These are phyloP conservation scores for Anser brachyrhynchus DNA, from an alignment of 2,113 vertebrate species.

Conservation along the genomic window DNA sequence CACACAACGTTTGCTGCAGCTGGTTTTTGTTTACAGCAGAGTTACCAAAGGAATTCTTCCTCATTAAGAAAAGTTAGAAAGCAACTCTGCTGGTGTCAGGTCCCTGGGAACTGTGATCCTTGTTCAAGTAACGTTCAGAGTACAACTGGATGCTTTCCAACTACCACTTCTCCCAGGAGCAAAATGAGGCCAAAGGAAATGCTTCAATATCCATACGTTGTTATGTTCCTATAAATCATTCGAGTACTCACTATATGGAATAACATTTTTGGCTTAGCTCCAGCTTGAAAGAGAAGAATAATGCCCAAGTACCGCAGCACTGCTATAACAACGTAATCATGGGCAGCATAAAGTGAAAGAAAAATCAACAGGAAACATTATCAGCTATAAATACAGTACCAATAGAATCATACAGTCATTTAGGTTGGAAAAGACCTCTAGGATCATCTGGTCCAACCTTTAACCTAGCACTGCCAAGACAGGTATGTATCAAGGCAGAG, in stretches of 20 bases:
- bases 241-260: background rate
- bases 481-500: background rate
- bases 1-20: background rate
- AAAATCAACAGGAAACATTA: background rate
- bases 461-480: no score
- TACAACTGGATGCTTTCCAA: background rate
- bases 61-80: conserved; percentile 60
- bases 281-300: background rate
- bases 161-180: background rate
- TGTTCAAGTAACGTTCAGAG: rapidly evolving
- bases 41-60: conserved; percentile 48
- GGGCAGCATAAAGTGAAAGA: background rate
- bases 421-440: no score
- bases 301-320: background rate
- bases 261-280: background rate
- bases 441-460: no score
- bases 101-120: background rate
- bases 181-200: background rate
- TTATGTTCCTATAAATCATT: background rate
- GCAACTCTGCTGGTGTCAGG: conserved; percentile 11
- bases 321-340: background rate
- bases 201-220: background rate
- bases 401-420: background rate
- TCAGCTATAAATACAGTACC: background rate
- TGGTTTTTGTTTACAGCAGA: conserved; percentile 41